Evolutionary conservation across 1,140 invertebrate genomes (phyloP), one percentile per base, ranked within the genome.

Genomic region (Drosophila saltans): DNA sequence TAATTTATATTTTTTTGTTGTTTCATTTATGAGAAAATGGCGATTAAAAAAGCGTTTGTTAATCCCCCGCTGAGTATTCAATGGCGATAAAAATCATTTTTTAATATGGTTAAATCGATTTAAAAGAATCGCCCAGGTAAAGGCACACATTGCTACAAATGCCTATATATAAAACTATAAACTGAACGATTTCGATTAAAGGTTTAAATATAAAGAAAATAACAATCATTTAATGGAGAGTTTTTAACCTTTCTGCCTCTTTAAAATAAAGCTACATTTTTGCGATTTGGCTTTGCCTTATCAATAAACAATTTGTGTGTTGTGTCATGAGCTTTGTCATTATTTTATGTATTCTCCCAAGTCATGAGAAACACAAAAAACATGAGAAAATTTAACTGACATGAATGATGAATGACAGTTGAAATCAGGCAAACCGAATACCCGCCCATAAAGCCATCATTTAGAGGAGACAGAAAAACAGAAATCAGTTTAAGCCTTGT

Each of bases 1-100:
- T 52, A 63, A 75, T 75, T 75, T 75, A 76, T 69, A 76, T 64
- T 64, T 30, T 36, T 28, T 52, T 52, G n/a, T 24, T 36, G 33
- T 43, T 43, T 43, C 3, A 40, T 52, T 10, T 5, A 52, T 8
- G 16, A 9, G 16, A 48, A 48, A 24, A 48, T 52, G 9, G 21
- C 45, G 7, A 52, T 52, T 52, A 52, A 52, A 52, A 52, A 10
- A 10, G 7, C 9, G n/a, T 52, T 52, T 52, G 21, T 52, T 52
- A 26, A 52, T 26, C 21, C 45, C 21, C 45, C 9, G 45, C 45
- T 52, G 45, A 52, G 21, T 26, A 52, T 52, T 52, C 8, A 26
- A 52, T 10, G 24, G 45, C 21, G 21, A 52, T 52, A 52, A 52
- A 52, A 52, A 52, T 52, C 45, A 52, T 9, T 52, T 48, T 24